These are phyloP conservation scores for Microctenopoma stevenorrisi DNA, from an alignment of 2,797 vertebrate species.

Conservation along the genomic window DNA sequence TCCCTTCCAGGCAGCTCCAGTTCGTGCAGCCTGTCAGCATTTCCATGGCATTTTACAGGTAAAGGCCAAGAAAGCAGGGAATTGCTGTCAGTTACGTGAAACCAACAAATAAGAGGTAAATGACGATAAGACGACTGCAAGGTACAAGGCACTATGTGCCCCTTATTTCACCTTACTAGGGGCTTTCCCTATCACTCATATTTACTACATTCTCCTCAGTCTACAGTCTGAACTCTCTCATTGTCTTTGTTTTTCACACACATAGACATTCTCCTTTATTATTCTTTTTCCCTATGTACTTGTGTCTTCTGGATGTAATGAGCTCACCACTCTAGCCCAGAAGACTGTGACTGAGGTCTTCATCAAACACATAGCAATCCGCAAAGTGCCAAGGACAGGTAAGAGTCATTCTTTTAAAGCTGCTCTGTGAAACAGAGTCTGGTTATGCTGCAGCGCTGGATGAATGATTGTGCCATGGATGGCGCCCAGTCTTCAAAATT, in stretches of 20 bases:
- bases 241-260: conserved; percentile 1
- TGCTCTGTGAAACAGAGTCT: conserved; percentile 37
- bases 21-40: conserved; percentile 77
- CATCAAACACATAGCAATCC: conserved; percentile 67
- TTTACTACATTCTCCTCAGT: conserved; percentile 62
- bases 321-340: conserved; percentile 55
- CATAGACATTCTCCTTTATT: conserved; percentile 29
- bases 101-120: conserved; percentile 81
- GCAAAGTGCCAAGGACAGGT: conserved; percentile 75
- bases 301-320: conserved; percentile 64
- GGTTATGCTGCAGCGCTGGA: conserved; percentile 20
- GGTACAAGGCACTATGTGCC: conserved; percentile 59
- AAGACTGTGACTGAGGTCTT: conserved; percentile 70
- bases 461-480: conserved; percentile 36
- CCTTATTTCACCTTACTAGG: conserved; percentile 75
- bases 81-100: conserved; percentile 78
- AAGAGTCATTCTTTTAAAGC: conserved; percentile 61
- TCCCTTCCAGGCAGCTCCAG: conserved; percentile 48
- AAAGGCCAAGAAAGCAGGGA: conserved; percentile 71
- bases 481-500: conserved; percentile 14
- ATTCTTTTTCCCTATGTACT: conserved; percentile 45
- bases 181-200: conserved; percentile 75
- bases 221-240: conserved; percentile 18
- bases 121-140: conserved; percentile 73
- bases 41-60: conserved; percentile 76